A percentile compares a stretch with the other conserved stretches of the same genome.
Conservation (phyloP, 2,888 invertebrate species). For the Hypomecis punctinalis region DNA sequence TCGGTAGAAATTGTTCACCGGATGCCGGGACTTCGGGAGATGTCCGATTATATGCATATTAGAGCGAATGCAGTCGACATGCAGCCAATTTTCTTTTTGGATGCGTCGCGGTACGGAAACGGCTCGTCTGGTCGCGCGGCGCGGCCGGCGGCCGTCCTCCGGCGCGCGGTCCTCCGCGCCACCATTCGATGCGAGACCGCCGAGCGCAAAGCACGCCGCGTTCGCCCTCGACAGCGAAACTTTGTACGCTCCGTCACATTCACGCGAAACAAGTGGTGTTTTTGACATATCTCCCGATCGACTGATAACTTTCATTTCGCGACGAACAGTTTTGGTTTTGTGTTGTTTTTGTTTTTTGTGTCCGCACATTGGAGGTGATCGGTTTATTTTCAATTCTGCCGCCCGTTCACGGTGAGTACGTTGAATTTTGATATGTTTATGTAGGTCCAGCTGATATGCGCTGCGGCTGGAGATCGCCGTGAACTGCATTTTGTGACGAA, state of each 20-base stretch:
- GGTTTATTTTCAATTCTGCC: slow-evolving; percentile 74
- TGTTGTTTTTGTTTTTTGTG: slow-evolving; percentile 77
- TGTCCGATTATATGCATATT: slow-evolving; percentile 72
- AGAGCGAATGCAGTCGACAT: slow-evolving; percentile 62
- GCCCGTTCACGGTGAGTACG: slow-evolving; percentile 80
- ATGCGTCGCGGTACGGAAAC: slow-evolving; percentile 59
- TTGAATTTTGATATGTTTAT: slow-evolving; percentile 75
- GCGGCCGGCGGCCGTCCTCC: slow-evolving; percentile 36
- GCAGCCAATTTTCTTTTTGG: slow-evolving; percentile 65
- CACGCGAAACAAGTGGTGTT: slow-evolving; percentile 75
- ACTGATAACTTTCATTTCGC: slow-evolving; percentile 61
- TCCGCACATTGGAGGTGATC: slow-evolving; percentile 77
- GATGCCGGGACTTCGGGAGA: slow-evolving; percentile 66
- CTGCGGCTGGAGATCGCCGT: slow-evolving; percentile 65
- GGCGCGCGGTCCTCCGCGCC: slow-evolving; percentile 33
- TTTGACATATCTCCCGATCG: slow-evolving; percentile 59
- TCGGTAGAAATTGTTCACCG: slow-evolving; percentile 45
- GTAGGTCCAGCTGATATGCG: slow-evolving; percentile 75
- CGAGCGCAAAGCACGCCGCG: slow-evolving; percentile 63
- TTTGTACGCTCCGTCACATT: slow-evolving; percentile 68
- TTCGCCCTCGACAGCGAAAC: slow-evolving; percentile 65
- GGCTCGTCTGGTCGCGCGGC: slow-evolving; percentile 44
- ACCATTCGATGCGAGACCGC: slow-evolving; percentile 71
- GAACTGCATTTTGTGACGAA: slow-evolving; percentile 74
- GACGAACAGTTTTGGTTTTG: slow-evolving; percentile 73